phyloP scores from a whole-genome alignment of 1,140 invertebrate species.

The Mya arenaria region DNA sequence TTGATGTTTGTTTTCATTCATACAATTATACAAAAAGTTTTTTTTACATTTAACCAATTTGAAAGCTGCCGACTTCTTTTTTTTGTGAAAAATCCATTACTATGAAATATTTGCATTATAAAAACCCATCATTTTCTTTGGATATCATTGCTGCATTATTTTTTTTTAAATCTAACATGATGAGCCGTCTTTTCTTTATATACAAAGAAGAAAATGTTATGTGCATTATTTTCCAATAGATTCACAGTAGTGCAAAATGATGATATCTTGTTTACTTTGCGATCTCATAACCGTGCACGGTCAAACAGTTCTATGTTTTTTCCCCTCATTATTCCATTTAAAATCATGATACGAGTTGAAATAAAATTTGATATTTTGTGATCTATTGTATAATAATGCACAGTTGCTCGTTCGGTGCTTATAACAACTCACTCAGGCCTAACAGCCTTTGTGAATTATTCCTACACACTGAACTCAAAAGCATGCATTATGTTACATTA shows the following conservation, averaged over 20 bases:
- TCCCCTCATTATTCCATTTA: conserved; percentile 33
- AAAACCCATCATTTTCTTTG: conserved; percentile 35
- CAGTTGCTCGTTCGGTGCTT: conserved; percentile 32
- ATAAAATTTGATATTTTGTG: conserved; percentile 25
- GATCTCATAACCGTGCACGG: conserved; percentile 16
- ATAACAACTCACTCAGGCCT: conserved; percentile 36
- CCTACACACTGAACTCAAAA: conserved; percentile 25
- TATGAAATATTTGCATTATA: conserved; percentile 36
- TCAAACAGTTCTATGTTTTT: conserved; percentile 28
- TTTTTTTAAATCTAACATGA: conserved; percentile 20
- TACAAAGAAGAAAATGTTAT: conserved; percentile 28
- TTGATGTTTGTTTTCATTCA: conserved; percentile 36
- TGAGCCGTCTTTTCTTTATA: conserved; percentile 33
- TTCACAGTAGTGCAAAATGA: conserved; percentile 35
- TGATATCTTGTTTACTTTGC: conserved; percentile 32
- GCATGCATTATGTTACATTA: conserved; percentile 24
- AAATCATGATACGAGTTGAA: conserved; percentile 29
- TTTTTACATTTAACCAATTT: conserved; percentile 36
- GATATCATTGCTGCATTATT: conserved; percentile 30
- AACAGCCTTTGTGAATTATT: conserved; percentile 37
- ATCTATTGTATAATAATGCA: conserved; percentile 32
- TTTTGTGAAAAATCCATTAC: conserved; percentile 34
- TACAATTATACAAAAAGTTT: conserved; percentile 31
- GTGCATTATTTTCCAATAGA: conserved; percentile 33
- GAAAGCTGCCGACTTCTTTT: conserved; percentile 34